Percentiles rank a stretch among this genome's conserved stretches.
Evolutionary conservation across 2,113 vertebrate species (phyloP).

Genomic region (human (Homo sapiens)): DNA sequence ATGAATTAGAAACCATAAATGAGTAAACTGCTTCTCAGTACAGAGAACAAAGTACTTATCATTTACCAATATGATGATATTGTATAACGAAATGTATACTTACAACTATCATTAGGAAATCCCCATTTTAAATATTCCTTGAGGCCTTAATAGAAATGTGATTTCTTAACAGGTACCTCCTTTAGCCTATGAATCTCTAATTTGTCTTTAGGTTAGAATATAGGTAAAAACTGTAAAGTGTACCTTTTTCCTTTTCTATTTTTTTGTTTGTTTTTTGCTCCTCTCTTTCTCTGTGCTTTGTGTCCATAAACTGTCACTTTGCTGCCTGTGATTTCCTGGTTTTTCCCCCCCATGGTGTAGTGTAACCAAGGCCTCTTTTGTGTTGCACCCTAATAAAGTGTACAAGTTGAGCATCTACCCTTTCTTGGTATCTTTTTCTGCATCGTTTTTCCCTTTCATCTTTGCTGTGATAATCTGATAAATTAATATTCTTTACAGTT

Average conservation of each 20-base stretch:
- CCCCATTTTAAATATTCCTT: not conserved
- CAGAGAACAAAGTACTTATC: not conserved
- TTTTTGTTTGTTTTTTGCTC: not conserved
- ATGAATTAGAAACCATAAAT: not conserved
- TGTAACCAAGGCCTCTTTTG: not conserved
- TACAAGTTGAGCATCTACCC: not conserved
- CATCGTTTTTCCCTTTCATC: not conserved
- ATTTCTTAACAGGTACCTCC: not conserved
- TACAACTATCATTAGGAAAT: not conserved
- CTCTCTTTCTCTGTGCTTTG: not conserved
- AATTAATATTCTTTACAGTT: not conserved
- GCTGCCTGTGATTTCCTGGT: too few relatives aligned
- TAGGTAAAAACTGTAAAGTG: not conserved
- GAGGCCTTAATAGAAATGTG: not conserved
- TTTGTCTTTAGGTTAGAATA: not conserved
- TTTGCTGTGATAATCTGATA: not conserved
- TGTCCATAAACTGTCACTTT: not conserved
- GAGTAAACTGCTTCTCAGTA: not conserved
- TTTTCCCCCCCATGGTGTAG: not conserved
- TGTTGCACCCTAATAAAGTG: not conserved
- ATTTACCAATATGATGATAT: not conserved
- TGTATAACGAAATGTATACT: not conserved
- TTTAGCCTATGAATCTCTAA: not conserved
- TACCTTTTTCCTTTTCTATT: not conserved
- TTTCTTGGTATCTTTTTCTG: not conserved